Evolutionary conservation across 2,113 vertebrate species (phyloP), one percentile per base, ranked within the genome.

Genomic region (Bombycilla garrulus): DNA sequence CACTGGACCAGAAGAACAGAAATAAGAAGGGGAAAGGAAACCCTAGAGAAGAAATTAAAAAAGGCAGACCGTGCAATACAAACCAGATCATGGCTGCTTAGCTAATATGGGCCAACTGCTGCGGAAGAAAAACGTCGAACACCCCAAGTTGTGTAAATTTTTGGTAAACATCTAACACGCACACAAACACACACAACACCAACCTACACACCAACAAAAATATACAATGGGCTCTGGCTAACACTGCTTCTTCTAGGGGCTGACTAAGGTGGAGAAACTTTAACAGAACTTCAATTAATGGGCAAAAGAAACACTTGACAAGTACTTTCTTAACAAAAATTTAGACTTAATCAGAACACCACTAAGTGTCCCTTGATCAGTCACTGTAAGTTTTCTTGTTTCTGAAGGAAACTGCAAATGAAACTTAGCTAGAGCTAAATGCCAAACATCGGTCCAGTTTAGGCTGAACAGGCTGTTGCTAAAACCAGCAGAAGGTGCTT

Each of bases 31-130:
- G 93, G 92, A 96, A 97, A 98, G 97, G 98, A 98, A 98, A 98
- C 98, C 98, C 98, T 98, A 98, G 97, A 98, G 96, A 98, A 97
- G 98, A 98, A 98, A 97, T 98, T 96, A 97, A 97, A 98, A 98
- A 99, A 99, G 99, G 99, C 99, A 99, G 99, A 99, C 99, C 99
- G 99, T 99, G 99, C 99, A 99, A 99, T 99, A 99, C 99, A 99
- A 99, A 99, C 99, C 99, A 98, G 99, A 99, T 99, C 99, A 99
- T 98, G 99, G 99, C 99, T 99, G 99, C 99, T 99, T 99, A 99
- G 99, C 99, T 99, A 99, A 99, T 99, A 99, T 99, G 99, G 99
- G 99, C 99, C 99, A 99, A 99, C 99, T 99, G 99, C 99, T 99
- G 99, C 99, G 99, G 99, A 99, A 99, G 99, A 99, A 99, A 99